These are phyloP conservation scores for Mesocentrotus franciscanus DNA, from an alignment of 53 echinoderm and acorn worm genomes.

Conservation along the genomic window DNA sequence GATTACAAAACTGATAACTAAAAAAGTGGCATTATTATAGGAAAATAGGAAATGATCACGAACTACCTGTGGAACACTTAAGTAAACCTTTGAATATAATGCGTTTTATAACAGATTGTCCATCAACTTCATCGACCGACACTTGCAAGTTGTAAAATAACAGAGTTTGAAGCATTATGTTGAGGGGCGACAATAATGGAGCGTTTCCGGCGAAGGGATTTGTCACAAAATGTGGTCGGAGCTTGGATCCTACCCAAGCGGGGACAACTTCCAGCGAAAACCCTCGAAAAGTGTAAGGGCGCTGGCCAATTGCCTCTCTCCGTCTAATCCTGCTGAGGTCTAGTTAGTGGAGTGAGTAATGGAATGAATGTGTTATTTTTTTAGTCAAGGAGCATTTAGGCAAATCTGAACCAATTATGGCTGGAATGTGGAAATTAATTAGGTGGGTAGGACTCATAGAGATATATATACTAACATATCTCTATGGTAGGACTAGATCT, in stretches of 20 bases:
- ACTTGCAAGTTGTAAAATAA: no score
- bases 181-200: background rate
- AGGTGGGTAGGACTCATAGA: no score
- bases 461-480: no score
- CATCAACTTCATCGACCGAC: no score
- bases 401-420: background rate
- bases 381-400: background rate
- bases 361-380: background rate
- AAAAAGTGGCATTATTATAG: no score
- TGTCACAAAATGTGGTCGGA: conserved; percentile 30
- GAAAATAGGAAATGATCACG: no score
- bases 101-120: no score
- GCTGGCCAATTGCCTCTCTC: background rate
- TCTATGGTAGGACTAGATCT: no score
- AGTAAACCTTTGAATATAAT: no score
- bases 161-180: background rate
- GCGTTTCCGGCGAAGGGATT: conserved; percentile 32
- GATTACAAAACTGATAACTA: no score
- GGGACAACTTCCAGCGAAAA: background rate
- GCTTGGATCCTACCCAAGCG: conserved; percentile 22
- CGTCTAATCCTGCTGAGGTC: background rate
- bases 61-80: no score
- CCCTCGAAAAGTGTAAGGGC: background rate
- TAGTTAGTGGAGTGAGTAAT: background rate
- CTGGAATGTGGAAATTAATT: background rate